phyloP scores from a whole-genome alignment of 2,797 vertebrate species.

The Phoeniculus purpureus region DNA sequence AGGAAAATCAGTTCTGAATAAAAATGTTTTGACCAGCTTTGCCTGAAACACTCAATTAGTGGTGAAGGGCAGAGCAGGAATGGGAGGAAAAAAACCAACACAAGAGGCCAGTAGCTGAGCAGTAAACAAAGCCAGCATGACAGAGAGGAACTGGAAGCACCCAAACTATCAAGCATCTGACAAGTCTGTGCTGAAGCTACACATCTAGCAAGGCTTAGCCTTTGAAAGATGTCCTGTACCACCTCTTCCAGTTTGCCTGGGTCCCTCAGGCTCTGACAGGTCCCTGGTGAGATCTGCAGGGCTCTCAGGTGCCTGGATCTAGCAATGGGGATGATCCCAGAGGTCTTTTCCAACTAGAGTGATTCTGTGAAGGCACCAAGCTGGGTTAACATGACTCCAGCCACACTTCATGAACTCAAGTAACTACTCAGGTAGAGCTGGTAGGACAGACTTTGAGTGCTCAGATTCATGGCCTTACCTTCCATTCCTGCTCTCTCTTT shows the following conservation, averaged over 20 bases:
- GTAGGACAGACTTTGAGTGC: neutral
- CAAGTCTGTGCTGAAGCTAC: neutral
- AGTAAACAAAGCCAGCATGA: neutral
- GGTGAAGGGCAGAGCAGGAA: neutral
- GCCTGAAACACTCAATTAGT: constrained; percentile 15
- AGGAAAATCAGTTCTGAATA: constrained; percentile 39
- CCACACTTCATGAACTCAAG: accelerated
- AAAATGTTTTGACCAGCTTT: constrained; percentile 43
- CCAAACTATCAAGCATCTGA: neutral
- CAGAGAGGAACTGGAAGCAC: neutral
- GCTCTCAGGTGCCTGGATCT: neutral
- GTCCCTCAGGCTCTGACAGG: neutral
- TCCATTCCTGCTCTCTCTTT: neutral
- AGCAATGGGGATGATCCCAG: neutral
- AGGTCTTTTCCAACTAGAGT: neutral
- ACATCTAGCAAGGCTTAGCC: neutral
- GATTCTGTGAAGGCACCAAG: neutral
- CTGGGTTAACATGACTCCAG: neutral
- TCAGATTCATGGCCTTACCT: neutral
- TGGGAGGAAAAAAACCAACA: accelerated
- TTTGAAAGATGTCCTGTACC: neutral
- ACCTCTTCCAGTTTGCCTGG: neutral
- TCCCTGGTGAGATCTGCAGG: accelerated
- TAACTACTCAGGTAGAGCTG: neutral
- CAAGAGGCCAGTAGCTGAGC: neutral